Evolutionary conservation across 2,888 invertebrate genomes (phyloP), one percentile per base, ranked within the genome.

Genomic region (Amiota communis): DNA sequence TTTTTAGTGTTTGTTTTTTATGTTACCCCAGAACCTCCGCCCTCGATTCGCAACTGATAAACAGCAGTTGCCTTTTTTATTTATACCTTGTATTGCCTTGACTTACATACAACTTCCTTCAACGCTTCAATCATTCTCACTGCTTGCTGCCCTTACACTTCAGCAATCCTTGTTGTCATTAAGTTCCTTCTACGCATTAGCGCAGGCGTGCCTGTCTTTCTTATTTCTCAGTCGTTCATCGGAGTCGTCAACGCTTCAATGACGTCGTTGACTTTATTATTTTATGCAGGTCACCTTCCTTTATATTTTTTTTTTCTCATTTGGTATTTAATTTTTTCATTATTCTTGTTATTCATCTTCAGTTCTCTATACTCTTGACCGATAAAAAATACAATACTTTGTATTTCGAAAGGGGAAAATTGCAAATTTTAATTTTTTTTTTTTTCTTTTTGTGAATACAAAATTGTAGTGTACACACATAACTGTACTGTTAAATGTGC

Each of bases 301-400:
- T 36, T 6, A 36, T 6, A 4, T 36, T 36, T 36, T 36, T 6
- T 36, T 36, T 36, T 36, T 36, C 36, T 36, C 36, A 36, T 36
- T 36, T 36, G 6, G 36, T 36, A 36, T 36, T 36, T 36, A 36
- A 36, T 36, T 36, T 36, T 36, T 36, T 6, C 36, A 36, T 63
- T 36, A n/a, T 63, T 63, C 13, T 46, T 63, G 59, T 4, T 23
- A 46, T 63, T 63, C 12, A 36, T 63, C 23, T 63, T 3, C 11
- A 36, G 46, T 63, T 59, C 59, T 59, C 17, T 13, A 46, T 10
- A 46, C 63, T 46, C 63, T 63, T 63, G 63, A 63, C 63, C 63
- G 63, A 63, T 46, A 63, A 63, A 63, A 63, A 53, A 53, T 36
- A 36, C 36, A 36, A 63, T 63, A 63, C 63, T 63, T 59, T 63